Evolutionary conservation across 1,140 invertebrate genomes (phyloP), one percentile per base, ranked within the genome.

Genomic region (Drosophila ercepeae): DNA sequence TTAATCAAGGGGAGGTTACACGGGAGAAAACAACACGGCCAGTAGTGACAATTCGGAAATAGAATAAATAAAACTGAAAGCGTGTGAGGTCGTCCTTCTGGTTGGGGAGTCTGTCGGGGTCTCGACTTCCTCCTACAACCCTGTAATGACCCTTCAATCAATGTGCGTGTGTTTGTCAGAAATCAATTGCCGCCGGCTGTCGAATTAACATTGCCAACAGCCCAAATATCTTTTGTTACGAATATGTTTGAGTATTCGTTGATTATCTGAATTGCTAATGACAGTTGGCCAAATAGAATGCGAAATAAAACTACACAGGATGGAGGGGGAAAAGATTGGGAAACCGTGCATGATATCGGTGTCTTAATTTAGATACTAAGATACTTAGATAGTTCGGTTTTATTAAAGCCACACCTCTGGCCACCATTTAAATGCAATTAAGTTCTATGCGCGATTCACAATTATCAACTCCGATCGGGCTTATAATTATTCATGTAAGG

Each of bases 371-470:
- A 39, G 36, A 39, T 16, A 39, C 36, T 32, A 32, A 2, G 29
- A 8, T 27, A 27, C 9, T 4, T 9, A 16, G 1, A 2, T 25
- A 8, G 32, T 45, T 34, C 27, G n/a, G 39, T 19, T n/a, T n/a
- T n/a, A n/a, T n/a, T n/a, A n/a, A n/a, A 14, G 45, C 63, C 59
- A 45, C 64, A 44, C 61, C 52, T 42, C 4, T 3, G 19, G 13
- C 53, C 61, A 81, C 53, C 61, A 81, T 79, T 81, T 71, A 79
- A 81, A 81, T 79, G 65, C 77, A 81, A 79, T 79, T 79, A 79
- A 72, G 69, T 82, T 79, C 77, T 76, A 82, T 81, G 65, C 46
- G 72, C 77, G 3, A 82, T 81, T 67, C 77, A 81, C 60, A 72
- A 81, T 81, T 75, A 68, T 41, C 61, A 42, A 55, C 61, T 34